phyloP scores from a whole-genome alignment of 2,113 vertebrate species.

The Eira barbara region DNA sequence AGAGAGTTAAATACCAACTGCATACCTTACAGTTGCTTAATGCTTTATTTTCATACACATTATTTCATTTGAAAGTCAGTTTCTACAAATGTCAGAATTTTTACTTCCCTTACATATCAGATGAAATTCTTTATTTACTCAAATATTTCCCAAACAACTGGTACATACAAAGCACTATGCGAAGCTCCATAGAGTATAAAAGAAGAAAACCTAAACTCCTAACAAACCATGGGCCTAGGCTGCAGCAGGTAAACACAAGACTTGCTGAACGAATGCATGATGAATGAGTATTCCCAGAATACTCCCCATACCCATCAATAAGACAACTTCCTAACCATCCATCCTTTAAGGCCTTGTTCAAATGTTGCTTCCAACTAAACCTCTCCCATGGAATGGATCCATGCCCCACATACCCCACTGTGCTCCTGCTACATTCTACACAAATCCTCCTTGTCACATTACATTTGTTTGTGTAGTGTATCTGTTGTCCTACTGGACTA shows the following conservation, averaged over 20 bases:
- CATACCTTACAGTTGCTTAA: background rate
- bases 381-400: background rate
- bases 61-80: background rate
- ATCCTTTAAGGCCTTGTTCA: background rate
- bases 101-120: background rate
- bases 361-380: background rate
- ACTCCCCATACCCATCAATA: background rate
- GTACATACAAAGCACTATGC: background rate
- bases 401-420: background rate
- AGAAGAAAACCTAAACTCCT: background rate
- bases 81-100: slow-evolving; percentile 12
- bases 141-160: slow-evolving; percentile 25
- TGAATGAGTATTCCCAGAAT: background rate
- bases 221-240: background rate
- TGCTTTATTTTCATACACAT: slow-evolving; percentile 4
- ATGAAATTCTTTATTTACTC: background rate
- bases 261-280: background rate
- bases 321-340: background rate
- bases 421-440: background rate
- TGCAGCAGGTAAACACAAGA: background rate
- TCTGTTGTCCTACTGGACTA: background rate
- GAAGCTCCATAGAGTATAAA: background rate
- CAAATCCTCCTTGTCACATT: background rate
- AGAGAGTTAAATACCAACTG: background rate
- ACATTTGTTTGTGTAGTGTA: background rate